Conservation (phyloP, 2,797 vertebrate genomes). For the Champsocephalus gunnari region DNA sequence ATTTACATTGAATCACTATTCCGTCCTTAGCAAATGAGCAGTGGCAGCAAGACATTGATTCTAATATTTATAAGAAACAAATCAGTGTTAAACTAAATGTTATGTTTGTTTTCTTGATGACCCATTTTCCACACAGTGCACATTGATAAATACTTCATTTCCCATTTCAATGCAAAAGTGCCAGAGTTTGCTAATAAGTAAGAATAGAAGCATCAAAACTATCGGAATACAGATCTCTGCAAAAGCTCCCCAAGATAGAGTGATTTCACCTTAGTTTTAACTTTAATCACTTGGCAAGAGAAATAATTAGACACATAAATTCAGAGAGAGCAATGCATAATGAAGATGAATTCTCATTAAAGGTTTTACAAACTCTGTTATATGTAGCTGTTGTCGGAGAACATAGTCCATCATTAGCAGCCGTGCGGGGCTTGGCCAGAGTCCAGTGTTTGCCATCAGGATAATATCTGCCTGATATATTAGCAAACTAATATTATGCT, state of each 20-base stretch:
- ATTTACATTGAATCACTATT: background rate
- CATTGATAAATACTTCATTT: too few species aligned
- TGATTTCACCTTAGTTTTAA: background rate
- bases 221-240: background rate
- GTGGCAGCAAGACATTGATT: too few species aligned
- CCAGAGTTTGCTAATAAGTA: background rate
- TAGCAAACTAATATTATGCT: slow-evolving; percentile 26
- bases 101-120: background rate
- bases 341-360: slow-evolving; percentile 17
- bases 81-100: background rate
- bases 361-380: slow-evolving; percentile 18
- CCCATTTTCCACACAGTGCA: too few species aligned
- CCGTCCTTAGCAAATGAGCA: background rate
- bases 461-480: slow-evolving; percentile 46
- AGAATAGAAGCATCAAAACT: background rate
- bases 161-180: too few species aligned
- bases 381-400: slow-evolving; percentile 20
- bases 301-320: slow-evolving; percentile 11
- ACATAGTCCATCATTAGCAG: slow-evolving; percentile 16
- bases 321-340: background rate
- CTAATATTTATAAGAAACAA: too few species aligned
- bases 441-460: slow-evolving; percentile 28
- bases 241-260: background rate
- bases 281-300: slow-evolving; percentile 11
- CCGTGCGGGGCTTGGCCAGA: slow-evolving; percentile 17